These are phyloP conservation scores for Meles meles DNA, from an alignment of 2,113 vertebrate species.

Conservation along the genomic window DNA sequence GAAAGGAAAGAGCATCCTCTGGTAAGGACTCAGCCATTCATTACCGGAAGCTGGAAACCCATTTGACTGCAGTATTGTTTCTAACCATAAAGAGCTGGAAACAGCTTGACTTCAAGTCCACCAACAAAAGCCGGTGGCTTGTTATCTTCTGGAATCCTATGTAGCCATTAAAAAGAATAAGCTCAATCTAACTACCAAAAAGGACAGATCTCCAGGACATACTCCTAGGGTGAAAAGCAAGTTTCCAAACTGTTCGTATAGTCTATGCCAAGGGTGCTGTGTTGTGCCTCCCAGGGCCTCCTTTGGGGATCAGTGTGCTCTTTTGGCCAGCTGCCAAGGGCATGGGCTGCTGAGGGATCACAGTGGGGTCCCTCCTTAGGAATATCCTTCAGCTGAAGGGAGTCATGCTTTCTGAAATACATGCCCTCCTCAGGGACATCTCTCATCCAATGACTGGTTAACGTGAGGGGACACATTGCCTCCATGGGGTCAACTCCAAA, in stretches of 20 bases:
- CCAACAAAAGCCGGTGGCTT: background rate
- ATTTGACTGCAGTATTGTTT: background rate
- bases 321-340: background rate
- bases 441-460: background rate
- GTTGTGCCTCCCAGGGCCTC: background rate
- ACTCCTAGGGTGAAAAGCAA: background rate
- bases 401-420: background rate
- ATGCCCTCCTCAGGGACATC: background rate
- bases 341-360: background rate
- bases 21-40: background rate
- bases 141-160: background rate
- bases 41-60: background rate
- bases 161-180: background rate
- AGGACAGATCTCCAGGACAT: background rate
- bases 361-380: background rate
- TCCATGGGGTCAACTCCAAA: background rate
- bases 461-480: background rate
- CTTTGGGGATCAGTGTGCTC: background rate
- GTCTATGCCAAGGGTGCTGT: too few relatives aligned
- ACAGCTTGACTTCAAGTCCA: background rate
- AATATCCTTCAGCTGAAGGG: background rate
- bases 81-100: background rate
- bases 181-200: background rate
- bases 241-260: background rate
- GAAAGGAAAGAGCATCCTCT: background rate